Base-by-base conservation (phyloP, 2,113 vertebrate genomes). In the Choloepus hoffmanni region DNA sequence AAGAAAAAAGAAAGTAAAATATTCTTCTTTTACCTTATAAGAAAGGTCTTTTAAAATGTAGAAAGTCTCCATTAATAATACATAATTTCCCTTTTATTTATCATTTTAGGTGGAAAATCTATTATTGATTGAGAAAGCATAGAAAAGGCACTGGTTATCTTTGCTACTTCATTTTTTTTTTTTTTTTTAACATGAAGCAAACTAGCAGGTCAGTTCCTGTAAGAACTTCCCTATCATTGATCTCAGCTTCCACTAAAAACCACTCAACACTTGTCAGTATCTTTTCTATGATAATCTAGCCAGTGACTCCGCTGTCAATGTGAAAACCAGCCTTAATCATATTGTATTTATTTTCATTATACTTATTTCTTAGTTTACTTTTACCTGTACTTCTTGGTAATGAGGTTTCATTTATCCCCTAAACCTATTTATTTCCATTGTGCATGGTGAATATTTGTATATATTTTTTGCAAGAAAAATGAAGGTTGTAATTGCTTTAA, bases 101-200 rank as follows among this genome's bases (percentile, higher is more conserved):
- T 53, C 8, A 93, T 60, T 92, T 91, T 82, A 79, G 62, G 11
- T 85, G 36, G 60, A 96, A 92, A 50, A 67, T 89, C 24, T 82
- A 28, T 50, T 91, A 82, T 65, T 53, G 68, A 63, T 74, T 55
- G 48, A 74, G 14, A 36, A 92, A n/a, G 30, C 45, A 67, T 14
- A 84, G 70, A 19, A 79, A 89, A 92, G 23, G 11, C 12, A 58
- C 7, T 55, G 7, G 10, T 67, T 92, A 40, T 30, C 79, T 90
- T 95, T 53, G 48, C 36, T 74, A 30, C 43, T 81, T 88, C 5
- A 36, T 18, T 78, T 4, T 18, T 13, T 24, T 26, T 48, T 48
- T 19, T 65, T 7, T 79, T 58, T 94, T 40, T 48, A 7, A 50
- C 18, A 48, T 30, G n/a, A 89, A 40, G 3, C 5, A 50, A 28